These are phyloP conservation scores for Anas platyrhynchos DNA, from an alignment of 2,113 vertebrate species.

Conservation along the genomic window DNA sequence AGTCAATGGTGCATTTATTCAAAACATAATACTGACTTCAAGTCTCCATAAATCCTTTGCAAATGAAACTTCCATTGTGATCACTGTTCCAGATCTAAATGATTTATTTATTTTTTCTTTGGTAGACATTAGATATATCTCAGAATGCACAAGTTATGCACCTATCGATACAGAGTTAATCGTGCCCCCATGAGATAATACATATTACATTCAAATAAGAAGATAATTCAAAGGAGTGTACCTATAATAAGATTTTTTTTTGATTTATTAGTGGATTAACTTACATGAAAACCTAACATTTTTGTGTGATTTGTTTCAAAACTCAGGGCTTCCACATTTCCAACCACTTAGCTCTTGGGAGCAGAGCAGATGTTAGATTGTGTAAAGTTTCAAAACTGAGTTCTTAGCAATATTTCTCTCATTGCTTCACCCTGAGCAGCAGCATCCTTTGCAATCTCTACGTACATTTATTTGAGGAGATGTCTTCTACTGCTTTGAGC, in stretches of 20 bases:
- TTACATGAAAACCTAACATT: not conserved
- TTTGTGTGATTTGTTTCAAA: constrained; percentile 43
- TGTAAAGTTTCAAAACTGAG: not conserved
- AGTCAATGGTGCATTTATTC: constrained; percentile 73
- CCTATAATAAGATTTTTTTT: not conserved
- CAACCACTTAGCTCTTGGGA: not conserved
- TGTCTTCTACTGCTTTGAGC: not conserved
- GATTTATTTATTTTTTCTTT: constrained; percentile 44
- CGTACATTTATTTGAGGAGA: not conserved
- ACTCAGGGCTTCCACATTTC: constrained; percentile 1
- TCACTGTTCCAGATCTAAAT: constrained; percentile 76
- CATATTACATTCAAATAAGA: constrained; percentile 58
- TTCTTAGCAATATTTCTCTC: not conserved
- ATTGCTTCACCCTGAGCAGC: not conserved
- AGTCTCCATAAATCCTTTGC: constrained; percentile 73
- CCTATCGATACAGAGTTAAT: constrained; percentile 54
- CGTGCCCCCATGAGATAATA: constrained; percentile 61
- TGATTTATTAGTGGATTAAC: constrained; percentile 2
- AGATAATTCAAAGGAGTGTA: constrained; percentile 23
- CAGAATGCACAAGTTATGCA: constrained; percentile 33
- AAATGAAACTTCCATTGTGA: constrained; percentile 75
- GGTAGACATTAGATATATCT: constrained; percentile 64
- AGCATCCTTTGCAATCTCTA: not conserved
- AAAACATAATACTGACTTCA: constrained; percentile 60
- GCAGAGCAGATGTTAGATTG: not conserved